Evolutionary conservation across 2,797 vertebrate genomes (phyloP).

Genomic region (Lemur catta): DNA sequence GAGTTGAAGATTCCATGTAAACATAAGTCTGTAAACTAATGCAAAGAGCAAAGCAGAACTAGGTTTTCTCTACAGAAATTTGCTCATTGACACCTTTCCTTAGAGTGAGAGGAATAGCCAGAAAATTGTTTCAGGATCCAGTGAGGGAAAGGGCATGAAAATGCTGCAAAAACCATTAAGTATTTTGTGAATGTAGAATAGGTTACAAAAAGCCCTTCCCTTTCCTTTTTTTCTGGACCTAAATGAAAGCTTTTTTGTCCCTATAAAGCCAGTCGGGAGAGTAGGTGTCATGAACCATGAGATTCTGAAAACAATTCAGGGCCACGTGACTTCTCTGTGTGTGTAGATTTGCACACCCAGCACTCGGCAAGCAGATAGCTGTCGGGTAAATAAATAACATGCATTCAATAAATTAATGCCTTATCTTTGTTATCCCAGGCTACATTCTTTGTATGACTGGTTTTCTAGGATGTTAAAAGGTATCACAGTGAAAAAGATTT

Average conservation of each 20-base stretch:
- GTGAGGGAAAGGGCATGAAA: not conserved
- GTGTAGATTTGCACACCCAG: not conserved
- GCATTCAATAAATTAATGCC: not conserved
- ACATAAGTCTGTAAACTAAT: not conserved
- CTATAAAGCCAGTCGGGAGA: not conserved
- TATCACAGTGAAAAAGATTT: not conserved
- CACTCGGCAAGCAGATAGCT: not conserved
- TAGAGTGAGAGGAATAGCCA: not conserved
- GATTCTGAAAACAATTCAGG: not conserved
- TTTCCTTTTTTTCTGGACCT: not conserved
- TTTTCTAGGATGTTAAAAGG: not conserved
- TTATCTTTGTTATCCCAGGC: not conserved
- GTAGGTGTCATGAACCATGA: not conserved
- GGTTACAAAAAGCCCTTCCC: not conserved
- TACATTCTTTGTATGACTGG: not conserved
- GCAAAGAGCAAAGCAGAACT: not conserved
- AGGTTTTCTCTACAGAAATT: not conserved
- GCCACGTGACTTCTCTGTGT: not conserved
- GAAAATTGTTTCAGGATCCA: constrained; percentile 13
- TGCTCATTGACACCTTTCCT: not conserved
- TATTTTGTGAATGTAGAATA: not conserved
- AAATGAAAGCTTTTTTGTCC: not conserved
- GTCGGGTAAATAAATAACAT: not conserved
- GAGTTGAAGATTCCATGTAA: not conserved
- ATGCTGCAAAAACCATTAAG: not conserved